These are phyloP conservation scores for Dendrolimus houi DNA, from an alignment of 2,888 invertebrate genomes.

Conservation along the genomic window DNA sequence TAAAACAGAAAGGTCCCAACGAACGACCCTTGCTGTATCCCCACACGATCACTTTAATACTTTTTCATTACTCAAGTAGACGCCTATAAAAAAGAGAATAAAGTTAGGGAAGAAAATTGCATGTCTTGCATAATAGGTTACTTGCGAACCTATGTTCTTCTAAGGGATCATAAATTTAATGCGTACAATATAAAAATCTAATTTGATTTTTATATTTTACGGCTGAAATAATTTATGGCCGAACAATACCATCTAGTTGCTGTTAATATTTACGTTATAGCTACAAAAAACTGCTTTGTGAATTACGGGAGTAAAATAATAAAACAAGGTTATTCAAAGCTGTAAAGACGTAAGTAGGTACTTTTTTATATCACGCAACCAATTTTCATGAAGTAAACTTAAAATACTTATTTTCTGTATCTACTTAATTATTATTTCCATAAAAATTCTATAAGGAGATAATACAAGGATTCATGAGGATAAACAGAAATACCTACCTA, in stretches of 20 bases:
- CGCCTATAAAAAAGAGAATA: constrained; percentile 58
- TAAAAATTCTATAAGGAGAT: too few species aligned
- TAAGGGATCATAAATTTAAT: constrained; percentile 46
- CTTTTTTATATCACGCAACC: too few species aligned
- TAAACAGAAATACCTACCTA: too few species aligned
- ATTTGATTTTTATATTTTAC: constrained; percentile 51
- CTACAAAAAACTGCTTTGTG: too few species aligned
- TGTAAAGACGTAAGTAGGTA: too few species aligned
- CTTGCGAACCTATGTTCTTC: constrained; percentile 34
- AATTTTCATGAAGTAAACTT: too few species aligned
- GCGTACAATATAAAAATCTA: constrained; percentile 21
- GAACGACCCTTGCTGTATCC: constrained; percentile 61
- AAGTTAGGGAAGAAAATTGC: constrained; percentile 68
- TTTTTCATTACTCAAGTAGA: constrained; percentile 75
- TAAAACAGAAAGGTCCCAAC: constrained; percentile 64
- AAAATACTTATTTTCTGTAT: too few species aligned
- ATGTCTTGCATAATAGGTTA: constrained; percentile 56
- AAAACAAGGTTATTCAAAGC: too few species aligned
- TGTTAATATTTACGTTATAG: constrained; percentile 10
- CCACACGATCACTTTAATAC: constrained; percentile 66
- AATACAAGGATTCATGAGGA: too few species aligned
- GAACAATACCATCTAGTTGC: constrained; percentile 19
- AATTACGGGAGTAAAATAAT: too few species aligned
- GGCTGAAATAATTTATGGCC: constrained; percentile 40
- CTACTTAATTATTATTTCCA: too few species aligned